Base-by-base conservation (phyloP, 2,113 vertebrate species). In the Merops nubicus region DNA sequence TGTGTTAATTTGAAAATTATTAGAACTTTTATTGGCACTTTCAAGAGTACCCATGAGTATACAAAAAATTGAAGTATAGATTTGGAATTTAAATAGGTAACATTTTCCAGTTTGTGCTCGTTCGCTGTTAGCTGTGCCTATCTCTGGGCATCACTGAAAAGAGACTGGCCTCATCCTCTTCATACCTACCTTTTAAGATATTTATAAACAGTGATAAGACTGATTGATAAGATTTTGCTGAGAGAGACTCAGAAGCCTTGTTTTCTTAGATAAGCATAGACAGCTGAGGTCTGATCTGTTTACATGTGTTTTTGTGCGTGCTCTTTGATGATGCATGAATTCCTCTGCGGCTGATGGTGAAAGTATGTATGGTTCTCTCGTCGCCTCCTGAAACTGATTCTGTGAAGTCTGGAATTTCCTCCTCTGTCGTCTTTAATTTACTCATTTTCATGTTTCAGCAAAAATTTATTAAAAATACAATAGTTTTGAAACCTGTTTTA, bases 331-430 rank as follows among this genome's bases (percentile, higher is more conserved):
- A 67, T 93, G 93, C 94, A 88, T 67, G 82, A 90, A 93, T 97
- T 95, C 87, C 73, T 97, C 26, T 97, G 89, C 40, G 88, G 90
- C 89, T 91, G 62, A 64, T 91, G 5, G 3, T 88, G 87, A 96
- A 97, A 97, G 84, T 86, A 96, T 96, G 93, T 83, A 59, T 28
- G 40, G 29, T 76, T 94, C 57, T 94, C 22, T 93, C 31, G 91
- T 91, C 11, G 19, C 65, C 76, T 89, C n/a, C 38, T 93, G 90
- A 95, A 96, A 92, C 63, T 90, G 76, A 84, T 94, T 96, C 97
- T 94, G 73, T 97, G 43, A 96, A 94, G 95, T 95, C 79, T 97
- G 70, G 72, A 82, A 97, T 98, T 97, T 97, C 93, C 64, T 96
- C 68, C 62, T 88, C 82, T 96, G 95, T 96, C 96, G 89, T 94